These are phyloP conservation scores for Antrozous pallidus DNA, from an alignment of 2,797 vertebrate genomes.

Conservation along the genomic window DNA sequence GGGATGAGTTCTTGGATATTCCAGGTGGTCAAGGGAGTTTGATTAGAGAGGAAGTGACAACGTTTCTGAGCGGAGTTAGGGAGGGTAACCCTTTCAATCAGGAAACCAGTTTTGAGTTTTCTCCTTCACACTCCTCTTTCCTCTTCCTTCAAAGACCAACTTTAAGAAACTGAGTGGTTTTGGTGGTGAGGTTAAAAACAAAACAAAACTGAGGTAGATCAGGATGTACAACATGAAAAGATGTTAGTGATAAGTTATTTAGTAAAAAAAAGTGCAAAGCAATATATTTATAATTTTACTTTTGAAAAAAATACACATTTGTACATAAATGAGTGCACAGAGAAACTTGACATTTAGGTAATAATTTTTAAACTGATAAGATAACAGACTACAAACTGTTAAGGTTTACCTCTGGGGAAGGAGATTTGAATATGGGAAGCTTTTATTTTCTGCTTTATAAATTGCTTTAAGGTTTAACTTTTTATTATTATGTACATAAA, in stretches of 20 bases:
- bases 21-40: not conserved
- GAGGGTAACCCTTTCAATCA: not conserved
- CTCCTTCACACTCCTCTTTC: not conserved
- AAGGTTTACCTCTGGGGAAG: not conserved
- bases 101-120: not conserved
- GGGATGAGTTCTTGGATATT: not conserved
- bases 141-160: not conserved
- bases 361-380: not conserved
- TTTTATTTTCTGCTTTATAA: constrained; percentile 15
- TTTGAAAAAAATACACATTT: not conserved
- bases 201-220: not conserved
- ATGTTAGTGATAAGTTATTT: not conserved
- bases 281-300: not conserved
- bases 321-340: not conserved
- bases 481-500: not conserved
- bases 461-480: not conserved
- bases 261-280: not conserved
- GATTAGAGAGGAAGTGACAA: not conserved
- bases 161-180: not conserved
- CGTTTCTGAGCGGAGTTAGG: not conserved
- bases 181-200: not conserved
- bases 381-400: not conserved
- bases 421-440: not conserved
- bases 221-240: not conserved
- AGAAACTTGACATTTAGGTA: not conserved